Evolutionary conservation across 2,888 invertebrate species (phyloP), one percentile per base, ranked within the genome.

Genomic region (Scaptomyza cyrtandrae): DNA sequence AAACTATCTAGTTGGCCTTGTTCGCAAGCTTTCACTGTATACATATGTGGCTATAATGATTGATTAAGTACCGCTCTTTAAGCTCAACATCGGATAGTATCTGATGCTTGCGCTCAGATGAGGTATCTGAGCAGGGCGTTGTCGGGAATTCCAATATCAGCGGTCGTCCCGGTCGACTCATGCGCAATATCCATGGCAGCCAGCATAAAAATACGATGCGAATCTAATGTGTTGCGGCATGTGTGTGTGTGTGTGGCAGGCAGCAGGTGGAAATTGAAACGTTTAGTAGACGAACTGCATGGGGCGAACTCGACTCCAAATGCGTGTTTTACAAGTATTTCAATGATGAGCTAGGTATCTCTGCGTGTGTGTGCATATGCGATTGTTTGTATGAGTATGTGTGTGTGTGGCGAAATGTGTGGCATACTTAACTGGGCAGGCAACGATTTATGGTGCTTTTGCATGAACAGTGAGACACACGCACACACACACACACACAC

Each of bases 161-260:
- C 48, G 93, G 92, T 88, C 94, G 93, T 86, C 94, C 95, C 79
- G 95, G 94, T 90, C 95, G 94, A 89, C 96, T 96, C 99, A 99
- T 99, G 90, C 98, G 95, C 91, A 99, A 94, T 89, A 99, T 93
- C 95, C 98, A 98, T 87, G 99, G 99, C 93, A 99, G 94, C 98
- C 99, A 99, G 93, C 97, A 97, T 90, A 99, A 95, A 93, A 99
- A 97, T 91, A 99, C 95, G 90, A 96, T 94, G 92, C 96, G 96
- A 90, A 98, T 95, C 97, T 97, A 81, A 84, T 55, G 24, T 44
- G 66, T 54, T 41, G 84, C 72, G 14, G 59, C 44, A 44, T 16
- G 24, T 44, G 24, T 44, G 13, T 16, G 24, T 44, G 24, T 44
- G 13, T 52, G 65, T 52, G 68, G 57, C 72, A 58, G 46, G 71